Evolutionary conservation across 2,888 invertebrate genomes (phyloP).

Genomic region (Ophion obscuratus): DNA sequence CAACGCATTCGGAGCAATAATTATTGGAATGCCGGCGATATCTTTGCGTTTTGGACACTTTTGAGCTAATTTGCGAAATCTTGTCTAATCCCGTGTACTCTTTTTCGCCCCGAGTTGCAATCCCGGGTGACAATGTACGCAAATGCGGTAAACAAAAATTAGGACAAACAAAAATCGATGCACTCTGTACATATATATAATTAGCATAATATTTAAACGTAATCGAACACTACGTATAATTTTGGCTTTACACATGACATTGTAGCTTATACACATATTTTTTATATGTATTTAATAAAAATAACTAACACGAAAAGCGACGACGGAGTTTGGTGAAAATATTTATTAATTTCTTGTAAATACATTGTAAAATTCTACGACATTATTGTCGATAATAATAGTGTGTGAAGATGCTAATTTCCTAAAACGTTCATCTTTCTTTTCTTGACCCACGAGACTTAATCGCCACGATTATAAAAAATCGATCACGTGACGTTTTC

Average conservation of each 20-base stretch:
- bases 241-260: conserved; percentile 80
- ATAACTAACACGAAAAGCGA: conserved; percentile 66
- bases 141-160: conserved; percentile 20
- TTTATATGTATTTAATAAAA: conserved; percentile 84
- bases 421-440: conserved; percentile 46
- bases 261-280: conserved; percentile 83
- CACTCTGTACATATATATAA: conserved; percentile 61
- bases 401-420: conserved; percentile 67
- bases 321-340: conserved; percentile 71
- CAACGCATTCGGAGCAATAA: background rate
- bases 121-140: conserved; percentile 49
- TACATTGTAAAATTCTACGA: conserved; percentile 73
- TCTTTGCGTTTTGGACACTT: background rate
- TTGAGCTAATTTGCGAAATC: background rate
- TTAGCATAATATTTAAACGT: conserved; percentile 61
- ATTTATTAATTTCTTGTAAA: conserved; percentile 72
- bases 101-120: background rate
- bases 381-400: conserved; percentile 71
- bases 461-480: conserved; percentile 39
- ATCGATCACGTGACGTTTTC: conserved; percentile 41
- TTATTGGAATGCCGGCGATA: background rate
- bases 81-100: background rate
- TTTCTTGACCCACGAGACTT: conserved; percentile 11
- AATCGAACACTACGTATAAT: conserved; percentile 72
- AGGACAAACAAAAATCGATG: conserved; percentile 51